Conservation (phyloP, 2,113 vertebrate species). For the Podiceps cristatus region DNA sequence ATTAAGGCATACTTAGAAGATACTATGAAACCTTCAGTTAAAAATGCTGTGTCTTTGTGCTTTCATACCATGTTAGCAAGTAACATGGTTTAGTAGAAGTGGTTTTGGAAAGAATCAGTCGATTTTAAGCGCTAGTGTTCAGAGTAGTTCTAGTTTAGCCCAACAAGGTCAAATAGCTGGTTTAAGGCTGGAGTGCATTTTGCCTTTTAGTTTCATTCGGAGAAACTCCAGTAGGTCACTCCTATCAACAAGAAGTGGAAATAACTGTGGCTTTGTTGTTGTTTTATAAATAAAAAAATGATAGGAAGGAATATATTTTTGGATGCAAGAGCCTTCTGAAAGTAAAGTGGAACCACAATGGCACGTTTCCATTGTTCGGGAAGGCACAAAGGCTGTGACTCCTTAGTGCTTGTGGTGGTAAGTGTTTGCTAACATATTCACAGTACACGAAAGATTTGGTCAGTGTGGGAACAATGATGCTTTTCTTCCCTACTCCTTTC, state of each 20-base stretch:
- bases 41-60: not conserved
- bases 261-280: not conserved
- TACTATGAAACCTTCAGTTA: not conserved
- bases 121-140: not conserved
- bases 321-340: not conserved
- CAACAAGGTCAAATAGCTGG: not conserved
- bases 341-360: not conserved
- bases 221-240: not conserved
- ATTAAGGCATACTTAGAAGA: not conserved
- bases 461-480: not conserved
- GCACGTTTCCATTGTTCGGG: not conserved
- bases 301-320: not conserved
- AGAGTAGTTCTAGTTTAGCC: not conserved
- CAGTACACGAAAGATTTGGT: not conserved
- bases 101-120: not conserved
- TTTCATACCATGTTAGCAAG: not conserved
- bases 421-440: not conserved
- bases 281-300: not conserved
- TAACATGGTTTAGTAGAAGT: not conserved
- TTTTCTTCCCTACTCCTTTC: not conserved
- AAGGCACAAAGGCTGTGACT: not conserved
- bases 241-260: not conserved
- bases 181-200: not conserved
- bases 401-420: not conserved
- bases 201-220: not conserved